phyloP scores from a whole-genome alignment of 2,888 invertebrate genomes.

The Byasa hedistus region DNA sequence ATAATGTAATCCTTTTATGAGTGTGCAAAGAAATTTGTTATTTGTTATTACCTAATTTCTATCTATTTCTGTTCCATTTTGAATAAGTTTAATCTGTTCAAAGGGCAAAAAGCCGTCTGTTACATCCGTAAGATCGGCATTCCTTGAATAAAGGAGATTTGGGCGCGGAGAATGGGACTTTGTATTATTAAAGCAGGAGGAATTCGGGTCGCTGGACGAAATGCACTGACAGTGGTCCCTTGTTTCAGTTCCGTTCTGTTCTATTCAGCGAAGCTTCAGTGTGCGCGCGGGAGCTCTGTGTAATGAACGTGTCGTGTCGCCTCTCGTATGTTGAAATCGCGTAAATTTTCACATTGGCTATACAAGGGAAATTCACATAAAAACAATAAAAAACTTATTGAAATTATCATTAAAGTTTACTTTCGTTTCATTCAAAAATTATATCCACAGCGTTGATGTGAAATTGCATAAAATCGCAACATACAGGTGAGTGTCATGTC shows the following conservation, averaged over 20 bases:
- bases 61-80: background rate
- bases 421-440: background rate
- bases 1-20: too few species aligned
- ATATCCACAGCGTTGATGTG: background rate
- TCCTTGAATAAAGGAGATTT: slow-evolving; percentile 32
- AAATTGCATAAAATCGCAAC: slow-evolving; percentile 41
- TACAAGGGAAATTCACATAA: background rate
- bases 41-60: background rate
- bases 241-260: slow-evolving; percentile 47
- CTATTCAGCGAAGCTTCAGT: slow-evolving; percentile 47
- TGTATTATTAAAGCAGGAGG: slow-evolving; percentile 40
- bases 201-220: slow-evolving; percentile 42
- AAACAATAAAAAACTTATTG: background rate
- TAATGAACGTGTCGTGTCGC: slow-evolving; percentile 44
- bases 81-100: slow-evolving; percentile 17
- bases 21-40: too few species aligned
- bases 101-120: slow-evolving; percentile 10
- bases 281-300: slow-evolving; percentile 47
- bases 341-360: background rate
- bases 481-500: slow-evolving; percentile 48
- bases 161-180: slow-evolving; percentile 37
- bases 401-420: background rate
- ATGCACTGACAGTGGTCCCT: slow-evolving; percentile 41
- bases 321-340: slow-evolving; percentile 20
- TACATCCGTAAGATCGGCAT: slow-evolving; percentile 24